Conservation (phyloP, 2,797 vertebrate species). For the Chelonia mydas region DNA sequence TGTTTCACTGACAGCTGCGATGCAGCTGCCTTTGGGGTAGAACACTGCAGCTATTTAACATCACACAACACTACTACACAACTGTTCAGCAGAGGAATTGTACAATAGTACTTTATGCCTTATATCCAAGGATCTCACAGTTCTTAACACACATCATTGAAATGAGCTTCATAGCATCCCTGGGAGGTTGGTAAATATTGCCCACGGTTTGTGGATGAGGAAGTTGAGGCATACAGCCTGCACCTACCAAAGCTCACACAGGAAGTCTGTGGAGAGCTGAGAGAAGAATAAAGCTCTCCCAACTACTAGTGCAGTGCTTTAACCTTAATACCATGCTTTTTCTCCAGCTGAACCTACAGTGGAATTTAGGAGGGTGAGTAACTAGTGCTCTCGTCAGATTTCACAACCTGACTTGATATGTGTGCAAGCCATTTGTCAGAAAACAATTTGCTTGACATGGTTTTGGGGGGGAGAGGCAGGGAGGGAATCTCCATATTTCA, state of each 20-base stretch:
- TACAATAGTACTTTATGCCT: background rate
- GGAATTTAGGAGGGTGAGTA: background rate
- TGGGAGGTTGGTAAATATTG: background rate
- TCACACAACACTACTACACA: fast-evolving
- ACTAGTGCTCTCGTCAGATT: background rate
- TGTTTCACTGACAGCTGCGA: background rate
- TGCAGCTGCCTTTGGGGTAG: background rate
- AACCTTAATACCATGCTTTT: fast-evolving
- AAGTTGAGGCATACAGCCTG: background rate
- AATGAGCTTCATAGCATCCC: background rate
- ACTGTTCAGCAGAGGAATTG: background rate
- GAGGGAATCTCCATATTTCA: background rate
- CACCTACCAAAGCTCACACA: background rate
- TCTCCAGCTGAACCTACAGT: background rate
- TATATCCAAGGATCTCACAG: background rate
- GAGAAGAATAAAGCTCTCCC: background rate
- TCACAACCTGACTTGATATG: background rate
- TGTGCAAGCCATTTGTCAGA: background rate
- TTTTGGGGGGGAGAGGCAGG: background rate
- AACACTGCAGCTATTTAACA: background rate
- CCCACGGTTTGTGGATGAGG: background rate
- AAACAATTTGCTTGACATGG: background rate
- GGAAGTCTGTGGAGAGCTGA: background rate
- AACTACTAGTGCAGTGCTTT: background rate
- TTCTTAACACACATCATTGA: background rate